Conservation (phyloP, 2,113 vertebrate species). For the Notothenia coriiceps region DNA sequence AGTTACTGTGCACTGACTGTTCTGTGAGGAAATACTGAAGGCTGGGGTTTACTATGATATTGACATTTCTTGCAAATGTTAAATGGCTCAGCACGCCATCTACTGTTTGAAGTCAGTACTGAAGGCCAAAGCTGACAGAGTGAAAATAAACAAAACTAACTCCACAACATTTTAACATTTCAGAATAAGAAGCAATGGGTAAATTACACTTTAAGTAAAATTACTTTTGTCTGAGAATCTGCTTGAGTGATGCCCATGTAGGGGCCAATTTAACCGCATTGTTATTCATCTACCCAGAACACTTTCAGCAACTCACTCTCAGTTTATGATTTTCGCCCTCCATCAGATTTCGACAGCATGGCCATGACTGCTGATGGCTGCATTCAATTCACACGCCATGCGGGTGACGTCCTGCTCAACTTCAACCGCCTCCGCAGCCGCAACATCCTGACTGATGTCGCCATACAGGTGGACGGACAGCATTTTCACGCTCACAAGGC, state of each 20-base stretch:
- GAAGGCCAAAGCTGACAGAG: no score
- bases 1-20: no score
- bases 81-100: no score
- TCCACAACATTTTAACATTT: no score
- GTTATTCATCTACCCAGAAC: not conserved
- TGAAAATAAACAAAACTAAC: no score
- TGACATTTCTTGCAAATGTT: no score
- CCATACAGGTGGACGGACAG: conserved; percentile 91
- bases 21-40: no score
- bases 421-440: conserved; percentile 95
- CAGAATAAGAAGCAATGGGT: no score
- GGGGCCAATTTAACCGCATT: not conserved
- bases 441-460: conserved; percentile 94
- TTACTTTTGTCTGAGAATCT: not conserved
- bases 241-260: not conserved
- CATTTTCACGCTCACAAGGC: conserved; percentile 95
- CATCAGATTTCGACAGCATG: conserved; percentile 84
- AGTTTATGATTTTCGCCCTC: not conserved
- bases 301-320: not conserved
- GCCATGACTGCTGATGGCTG: conserved; percentile 92
- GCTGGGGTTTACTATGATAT: no score
- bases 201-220: no score
- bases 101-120: no score
- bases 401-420: conserved; percentile 95
- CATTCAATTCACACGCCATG: conserved; percentile 97